Evolutionary conservation across 2,888 invertebrate genomes (phyloP).

Genomic region (Acronicta psi): DNA sequence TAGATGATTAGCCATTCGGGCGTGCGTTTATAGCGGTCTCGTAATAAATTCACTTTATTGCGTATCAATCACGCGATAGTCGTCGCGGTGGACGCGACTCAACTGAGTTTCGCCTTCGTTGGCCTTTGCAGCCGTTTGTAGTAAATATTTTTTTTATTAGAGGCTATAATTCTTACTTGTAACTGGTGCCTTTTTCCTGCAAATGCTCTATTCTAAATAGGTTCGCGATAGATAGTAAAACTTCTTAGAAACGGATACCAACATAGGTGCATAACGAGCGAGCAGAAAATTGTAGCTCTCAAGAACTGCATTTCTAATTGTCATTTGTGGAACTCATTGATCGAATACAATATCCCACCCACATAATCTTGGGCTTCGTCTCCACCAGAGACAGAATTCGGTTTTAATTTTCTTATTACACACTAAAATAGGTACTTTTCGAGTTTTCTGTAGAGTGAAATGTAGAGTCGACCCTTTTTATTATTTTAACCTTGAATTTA

Average conservation of each 20-base stretch:
- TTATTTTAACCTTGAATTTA: constrained; percentile 1
- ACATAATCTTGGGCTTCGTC: too few species aligned
- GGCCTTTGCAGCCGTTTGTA: constrained; percentile 49
- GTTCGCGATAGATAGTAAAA: constrained; percentile 28
- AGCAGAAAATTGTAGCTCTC: constrained; percentile 6
- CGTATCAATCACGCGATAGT: constrained; percentile 78
- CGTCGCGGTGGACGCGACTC: constrained; percentile 54
- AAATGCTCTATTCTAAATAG: constrained; percentile 53
- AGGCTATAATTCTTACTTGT: constrained; percentile 53
- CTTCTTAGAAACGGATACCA: constrained; percentile 17
- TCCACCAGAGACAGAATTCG: too few species aligned
- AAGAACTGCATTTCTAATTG: not conserved
- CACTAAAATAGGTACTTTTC: too few species aligned
- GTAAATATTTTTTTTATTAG: constrained; percentile 61
- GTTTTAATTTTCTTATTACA: too few species aligned
- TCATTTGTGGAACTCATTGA: too few species aligned
- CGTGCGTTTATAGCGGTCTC: constrained; percentile 79
- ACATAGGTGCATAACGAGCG: constrained; percentile 4
- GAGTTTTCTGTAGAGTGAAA: too few species aligned
- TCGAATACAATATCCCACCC: too few species aligned
- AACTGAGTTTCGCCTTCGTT: constrained; percentile 46
- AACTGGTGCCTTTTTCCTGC: constrained; percentile 48
- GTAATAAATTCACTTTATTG: constrained; percentile 85
- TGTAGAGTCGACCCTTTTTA: not conserved
- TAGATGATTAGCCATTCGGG: constrained; percentile 83